Percentiles rank a stretch among this genome's conserved stretches.
These are phyloP conservation scores for Pseudocheirus occidentalis DNA, from an alignment of 2,797 vertebrate genomes.

Conservation along the genomic window DNA sequence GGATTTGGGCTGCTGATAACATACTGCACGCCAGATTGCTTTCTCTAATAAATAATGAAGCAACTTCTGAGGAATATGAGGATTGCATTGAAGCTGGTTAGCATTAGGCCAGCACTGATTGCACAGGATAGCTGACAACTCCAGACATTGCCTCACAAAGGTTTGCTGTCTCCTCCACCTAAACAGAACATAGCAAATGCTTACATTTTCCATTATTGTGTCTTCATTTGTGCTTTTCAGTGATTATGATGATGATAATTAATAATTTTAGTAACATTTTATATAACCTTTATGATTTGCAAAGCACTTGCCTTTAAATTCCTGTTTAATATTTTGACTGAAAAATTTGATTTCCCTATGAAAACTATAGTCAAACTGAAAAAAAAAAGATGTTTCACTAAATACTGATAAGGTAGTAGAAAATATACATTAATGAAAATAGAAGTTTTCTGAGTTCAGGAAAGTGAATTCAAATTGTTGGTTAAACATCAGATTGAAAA, in stretches of 20 bases:
- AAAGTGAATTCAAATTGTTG: background rate
- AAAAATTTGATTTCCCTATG: background rate
- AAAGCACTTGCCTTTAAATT: background rate
- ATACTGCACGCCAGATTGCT: conserved; percentile 79
- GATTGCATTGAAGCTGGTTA: conserved; percentile 57
- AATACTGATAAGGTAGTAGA: background rate
- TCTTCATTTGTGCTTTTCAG: background rate
- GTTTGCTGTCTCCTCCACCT: background rate
- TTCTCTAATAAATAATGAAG: conserved; percentile 85
- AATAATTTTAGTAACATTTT: background rate
- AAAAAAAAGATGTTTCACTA: background rate
- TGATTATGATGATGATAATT: background rate
- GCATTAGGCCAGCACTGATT: conserved; percentile 70
- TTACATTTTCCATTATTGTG: background rate
- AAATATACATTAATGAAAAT: background rate
- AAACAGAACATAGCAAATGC: background rate
- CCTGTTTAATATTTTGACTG: background rate
- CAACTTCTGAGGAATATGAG: conserved; percentile 72
- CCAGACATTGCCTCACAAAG: background rate
- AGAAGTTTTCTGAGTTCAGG: background rate
- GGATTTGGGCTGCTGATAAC: conserved; percentile 82
- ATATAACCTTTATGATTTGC: background rate
- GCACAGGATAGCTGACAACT: conserved; percentile 62
- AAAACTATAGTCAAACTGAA: background rate
- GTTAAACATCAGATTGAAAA: background rate